Evolutionary conservation across 2,888 invertebrate genomes (phyloP), one percentile per base, ranked within the genome.

Genomic region (Drepanosiphum platanoidis): DNA sequence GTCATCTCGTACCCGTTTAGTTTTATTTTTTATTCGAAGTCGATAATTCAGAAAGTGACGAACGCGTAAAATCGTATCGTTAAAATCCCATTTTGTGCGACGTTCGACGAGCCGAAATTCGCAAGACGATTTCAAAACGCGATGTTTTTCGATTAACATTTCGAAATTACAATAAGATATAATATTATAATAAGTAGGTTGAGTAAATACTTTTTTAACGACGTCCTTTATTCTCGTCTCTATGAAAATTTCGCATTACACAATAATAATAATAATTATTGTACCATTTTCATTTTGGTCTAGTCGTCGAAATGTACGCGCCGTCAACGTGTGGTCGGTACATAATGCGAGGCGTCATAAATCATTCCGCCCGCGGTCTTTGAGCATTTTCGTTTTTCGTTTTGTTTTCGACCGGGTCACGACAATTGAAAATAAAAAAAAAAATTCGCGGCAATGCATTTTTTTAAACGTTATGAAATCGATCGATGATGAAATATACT

Each of bases 341-440:
- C 30, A 46, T 75, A 84, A 84, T 46, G 32, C 46, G 52, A 52
- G n/a, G n/a, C 75, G 34, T 75, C 77, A 77, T 84, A 84, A 84
- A 84, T 84, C 84, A 84, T 58, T 84, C 52, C 68, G 52, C 36
- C 52, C 68, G 52, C 36, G 66, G 74, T 75, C 77, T 68, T 68
- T 58, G 70, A 84, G 84, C 84, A 77, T 84, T 84, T 83, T 52
- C n/a, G n/a, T n/a, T n/a, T n/a, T 70, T 46, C 58, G 11, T 81
- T 58, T 81, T 82, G 46, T 83, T 66, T 66, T 83, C 36, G 32
- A 75, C 39, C 58, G 34, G 58, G 84, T 84, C 84, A 84, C 77
- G 84, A 68, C 75, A n/a, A 22, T 42, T 13, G 30, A n/a, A 32
- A 18, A 46, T 7, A 64, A 5, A 0, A 36, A 52, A 64, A 39